Evolutionary conservation across 1,140 invertebrate genomes (phyloP).

Genomic region (Calliopsis andreniformis): DNA sequence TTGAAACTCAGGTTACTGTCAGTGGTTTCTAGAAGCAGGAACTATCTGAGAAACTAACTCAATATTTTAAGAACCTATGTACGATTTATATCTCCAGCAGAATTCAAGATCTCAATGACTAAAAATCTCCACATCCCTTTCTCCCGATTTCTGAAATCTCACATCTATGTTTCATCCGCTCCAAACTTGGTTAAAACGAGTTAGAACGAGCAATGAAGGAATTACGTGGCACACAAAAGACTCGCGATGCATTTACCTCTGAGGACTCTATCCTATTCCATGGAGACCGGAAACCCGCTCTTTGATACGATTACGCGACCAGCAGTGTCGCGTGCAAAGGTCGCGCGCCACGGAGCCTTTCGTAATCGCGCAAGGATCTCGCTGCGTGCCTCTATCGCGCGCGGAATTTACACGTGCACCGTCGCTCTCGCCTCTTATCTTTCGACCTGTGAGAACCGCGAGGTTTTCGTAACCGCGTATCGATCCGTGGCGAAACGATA

Average conservation of each 20-base stretch:
- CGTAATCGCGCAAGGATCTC: slow-evolving; percentile 37
- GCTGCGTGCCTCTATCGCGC: slow-evolving; percentile 3
- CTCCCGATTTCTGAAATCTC: no score
- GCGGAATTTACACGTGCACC: slow-evolving; percentile 22
- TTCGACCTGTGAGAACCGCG: slow-evolving; percentile 18
- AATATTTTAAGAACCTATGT: no score
- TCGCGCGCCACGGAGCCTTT: slow-evolving; percentile 50
- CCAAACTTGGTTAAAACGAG: no score
- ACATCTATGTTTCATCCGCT: no score
- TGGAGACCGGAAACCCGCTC: slow-evolving; percentile 60
- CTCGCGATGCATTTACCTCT: neutral
- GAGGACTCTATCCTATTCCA: neutral
- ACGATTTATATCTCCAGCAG: no score
- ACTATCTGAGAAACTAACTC: no score
- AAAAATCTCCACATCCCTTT: no score
- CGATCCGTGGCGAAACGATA: slow-evolving; percentile 6
- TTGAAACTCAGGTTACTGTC: no score
- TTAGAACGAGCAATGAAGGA: neutral
- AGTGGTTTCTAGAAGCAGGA: no score
- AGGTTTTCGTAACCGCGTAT: slow-evolving; percentile 47
- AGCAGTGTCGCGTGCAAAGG: slow-evolving; percentile 51
- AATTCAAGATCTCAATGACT: no score
- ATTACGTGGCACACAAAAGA: neutral
- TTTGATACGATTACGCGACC: slow-evolving; percentile 43
- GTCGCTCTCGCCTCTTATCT: slow-evolving; percentile 19